phyloP scores from a whole-genome alignment of 2,113 vertebrate species.

The Tragelaphus strepsiceros region DNA sequence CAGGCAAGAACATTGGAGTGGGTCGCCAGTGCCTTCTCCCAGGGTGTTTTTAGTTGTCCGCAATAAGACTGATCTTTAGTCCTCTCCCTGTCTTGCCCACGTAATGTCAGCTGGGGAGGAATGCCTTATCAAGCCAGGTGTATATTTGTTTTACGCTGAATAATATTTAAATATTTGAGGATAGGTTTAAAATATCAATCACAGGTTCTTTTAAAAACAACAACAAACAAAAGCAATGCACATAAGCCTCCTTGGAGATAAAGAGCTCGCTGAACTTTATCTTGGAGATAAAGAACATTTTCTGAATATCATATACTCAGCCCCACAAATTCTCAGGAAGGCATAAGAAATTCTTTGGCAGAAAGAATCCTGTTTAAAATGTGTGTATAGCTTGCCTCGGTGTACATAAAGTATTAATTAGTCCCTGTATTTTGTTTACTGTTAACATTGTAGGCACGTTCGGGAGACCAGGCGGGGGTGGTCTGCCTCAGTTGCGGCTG shows the following conservation, averaged over 20 bases:
- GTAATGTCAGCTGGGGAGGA: constrained; percentile 31
- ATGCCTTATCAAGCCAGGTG: neutral
- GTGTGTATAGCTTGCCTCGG: neutral
- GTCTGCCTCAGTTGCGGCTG: neutral
- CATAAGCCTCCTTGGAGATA: constrained; percentile 31
- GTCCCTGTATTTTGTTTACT: neutral
- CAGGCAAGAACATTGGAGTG: no score
- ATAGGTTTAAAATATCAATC: constrained; percentile 63
- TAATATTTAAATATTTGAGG: constrained; percentile 70
- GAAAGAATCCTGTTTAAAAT: neutral
- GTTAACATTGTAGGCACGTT: neutral
- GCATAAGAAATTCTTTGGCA: neutral
- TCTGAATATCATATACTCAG: neutral
- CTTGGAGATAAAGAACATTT: neutral
- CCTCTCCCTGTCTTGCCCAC: constrained; percentile 34
- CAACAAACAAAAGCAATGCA: neutral
- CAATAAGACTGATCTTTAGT: constrained; percentile 18
- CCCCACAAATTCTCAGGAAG: neutral
- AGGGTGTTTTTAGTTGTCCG: neutral
- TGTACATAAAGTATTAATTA: neutral
- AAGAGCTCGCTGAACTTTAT: neutral
- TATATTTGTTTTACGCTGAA: constrained; percentile 57
- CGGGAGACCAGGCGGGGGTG: neutral
- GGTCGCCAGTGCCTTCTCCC: neutral
- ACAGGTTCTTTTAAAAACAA: neutral